These are phyloP conservation scores for Anas bernieri DNA, from an alignment of 2,797 vertebrate genomes.

Conservation along the genomic window DNA sequence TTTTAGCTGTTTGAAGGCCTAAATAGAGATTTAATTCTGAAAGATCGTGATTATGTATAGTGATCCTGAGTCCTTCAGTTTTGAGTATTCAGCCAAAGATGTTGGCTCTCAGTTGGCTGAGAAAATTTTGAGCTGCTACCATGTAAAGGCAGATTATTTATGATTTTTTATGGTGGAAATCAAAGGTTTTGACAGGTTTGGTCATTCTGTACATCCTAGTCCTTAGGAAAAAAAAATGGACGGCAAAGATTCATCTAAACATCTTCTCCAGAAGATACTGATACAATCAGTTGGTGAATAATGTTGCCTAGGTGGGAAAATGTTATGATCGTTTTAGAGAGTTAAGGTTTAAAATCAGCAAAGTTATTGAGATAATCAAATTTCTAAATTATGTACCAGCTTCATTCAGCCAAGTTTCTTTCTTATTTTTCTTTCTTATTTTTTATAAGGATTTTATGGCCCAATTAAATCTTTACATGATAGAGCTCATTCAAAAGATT, in stretches of 20 bases:
- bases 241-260: background rate
- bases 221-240: background rate
- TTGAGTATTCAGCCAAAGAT: background rate
- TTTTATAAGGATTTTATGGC: background rate
- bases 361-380: background rate
- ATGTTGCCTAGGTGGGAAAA: background rate
- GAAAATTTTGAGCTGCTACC: background rate
- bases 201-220: background rate
- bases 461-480: background rate
- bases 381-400: background rate
- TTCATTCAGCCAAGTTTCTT: background rate
- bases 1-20: background rate
- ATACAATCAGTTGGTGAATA: background rate
- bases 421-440: background rate
- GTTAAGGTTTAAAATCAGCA: background rate
- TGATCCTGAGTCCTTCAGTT: background rate
- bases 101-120: background rate
- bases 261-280: background rate
- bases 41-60: background rate
- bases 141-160: background rate
- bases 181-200: background rate
- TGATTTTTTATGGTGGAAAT: background rate
- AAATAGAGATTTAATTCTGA: background rate
- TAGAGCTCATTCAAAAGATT: background rate
- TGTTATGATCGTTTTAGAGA: background rate